A percentile compares a stretch with the other conserved stretches of the same genome.
phyloP scores from a whole-genome alignment of 2,113 vertebrate genomes.

The Ailuropoda melanoleuca region DNA sequence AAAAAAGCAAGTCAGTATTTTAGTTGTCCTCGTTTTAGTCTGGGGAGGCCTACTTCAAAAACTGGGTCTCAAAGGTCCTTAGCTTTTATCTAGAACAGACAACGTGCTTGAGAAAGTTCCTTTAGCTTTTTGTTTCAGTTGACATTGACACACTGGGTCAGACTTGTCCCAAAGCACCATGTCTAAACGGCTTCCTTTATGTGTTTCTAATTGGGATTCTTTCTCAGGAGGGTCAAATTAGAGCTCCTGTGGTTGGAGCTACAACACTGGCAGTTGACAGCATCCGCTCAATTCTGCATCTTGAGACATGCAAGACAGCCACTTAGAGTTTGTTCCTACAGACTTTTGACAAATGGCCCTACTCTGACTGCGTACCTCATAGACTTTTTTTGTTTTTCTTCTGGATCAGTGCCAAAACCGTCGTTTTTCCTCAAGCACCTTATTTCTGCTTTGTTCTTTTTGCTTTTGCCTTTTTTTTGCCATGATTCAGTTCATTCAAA shows the following conservation, averaged over 20 bases:
- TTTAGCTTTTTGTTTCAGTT: conserved; percentile 77
- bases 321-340: conserved; percentile 53
- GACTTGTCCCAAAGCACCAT: conserved; percentile 55
- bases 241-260: conserved; percentile 27
- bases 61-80: conserved; percentile 73
- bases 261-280: conserved; percentile 35
- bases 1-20: conserved; percentile 37
- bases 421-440: conserved; percentile 55
- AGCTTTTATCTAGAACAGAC: conserved; percentile 82
- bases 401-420: conserved; percentile 1
- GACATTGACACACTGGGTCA: conserved; percentile 77
- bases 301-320: conserved; percentile 56
- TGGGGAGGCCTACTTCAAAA: conserved; percentile 79
- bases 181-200: conserved; percentile 79
- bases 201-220: conserved; percentile 71
- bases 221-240: conserved; percentile 64
- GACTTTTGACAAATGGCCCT: conserved; percentile 51
- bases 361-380: conserved; percentile 33
- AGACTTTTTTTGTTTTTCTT: conserved; percentile 58
- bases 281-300: conserved; percentile 1
- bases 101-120: conserved; percentile 74
- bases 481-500: conserved; percentile 13
- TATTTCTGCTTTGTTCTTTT: conserved; percentile 1
- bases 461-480: conserved; percentile 42
- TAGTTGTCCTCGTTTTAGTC: conserved; percentile 41